Conservation (phyloP, 2,113 vertebrate genomes). For the Neodontobutis hainanensis region DNA sequence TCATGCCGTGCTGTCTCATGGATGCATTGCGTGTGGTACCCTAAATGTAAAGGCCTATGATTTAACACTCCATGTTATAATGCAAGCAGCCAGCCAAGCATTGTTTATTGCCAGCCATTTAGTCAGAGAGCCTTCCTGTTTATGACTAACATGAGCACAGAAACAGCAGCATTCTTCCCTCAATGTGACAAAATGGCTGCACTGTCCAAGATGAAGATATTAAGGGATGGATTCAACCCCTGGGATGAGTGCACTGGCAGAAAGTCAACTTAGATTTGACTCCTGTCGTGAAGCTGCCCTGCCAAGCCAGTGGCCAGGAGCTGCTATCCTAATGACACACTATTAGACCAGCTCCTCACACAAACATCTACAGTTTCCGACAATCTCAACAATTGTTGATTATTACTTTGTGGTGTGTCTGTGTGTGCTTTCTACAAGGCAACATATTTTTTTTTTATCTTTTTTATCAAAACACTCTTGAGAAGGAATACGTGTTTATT, state of each 20-base stretch:
- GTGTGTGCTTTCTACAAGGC: constrained; percentile 22
- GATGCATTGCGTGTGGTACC: constrained; percentile 22
- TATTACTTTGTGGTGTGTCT: constrained; percentile 42
- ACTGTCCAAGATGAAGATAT: constrained; percentile 46
- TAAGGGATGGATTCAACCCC: constrained; percentile 40
- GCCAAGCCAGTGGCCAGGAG: constrained; percentile 57
- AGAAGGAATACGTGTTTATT: constrained; percentile 50
- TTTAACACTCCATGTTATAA: constrained; percentile 32
- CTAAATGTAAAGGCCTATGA: constrained; percentile 26
- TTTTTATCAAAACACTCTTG: constrained; percentile 33
- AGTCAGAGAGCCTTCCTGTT: constrained; percentile 23
- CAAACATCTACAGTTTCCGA: constrained; percentile 47
- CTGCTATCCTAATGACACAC: constrained; percentile 60
- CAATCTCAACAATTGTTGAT: constrained; percentile 40
- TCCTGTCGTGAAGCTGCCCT: constrained; percentile 31
- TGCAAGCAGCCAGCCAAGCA: constrained; percentile 37
- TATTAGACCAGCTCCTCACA: constrained; percentile 44
- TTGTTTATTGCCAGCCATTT: constrained; percentile 18
- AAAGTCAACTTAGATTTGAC: constrained; percentile 57
- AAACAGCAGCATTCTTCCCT: constrained; percentile 35
- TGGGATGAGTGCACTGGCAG: constrained; percentile 36
- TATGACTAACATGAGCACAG: constrained; percentile 37
- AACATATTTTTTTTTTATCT: constrained; percentile 39
- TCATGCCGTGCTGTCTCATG: constrained; percentile 26
- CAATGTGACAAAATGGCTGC: constrained; percentile 38